Evolutionary conservation across 2,797 vertebrate genomes (phyloP), one percentile per base, ranked within the genome.

Genomic region (Threskiornis aethiopicus): DNA sequence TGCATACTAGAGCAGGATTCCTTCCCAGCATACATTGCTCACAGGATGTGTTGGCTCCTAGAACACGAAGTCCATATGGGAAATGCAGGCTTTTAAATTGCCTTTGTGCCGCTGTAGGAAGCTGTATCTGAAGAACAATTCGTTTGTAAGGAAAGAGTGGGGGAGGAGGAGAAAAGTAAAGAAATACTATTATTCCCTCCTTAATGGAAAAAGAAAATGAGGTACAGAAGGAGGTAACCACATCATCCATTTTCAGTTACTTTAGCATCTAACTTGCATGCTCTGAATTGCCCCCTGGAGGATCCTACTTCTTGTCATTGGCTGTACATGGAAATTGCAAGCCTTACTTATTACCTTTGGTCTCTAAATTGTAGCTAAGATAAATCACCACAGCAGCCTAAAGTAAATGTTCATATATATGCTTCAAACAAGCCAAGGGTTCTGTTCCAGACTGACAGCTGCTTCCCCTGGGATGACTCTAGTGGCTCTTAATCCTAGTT

Each of bases 171-270:
- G 41, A 83, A 72, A 91, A 70, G 44, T 51, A 52, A 80, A 93
- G 2, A 89, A 94, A 84, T 76, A 44, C 39, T 91, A 69, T 81
- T 90, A 37, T 44, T 81, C 4, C 8, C 3, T 37, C 33, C 24
- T 81, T 86, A 92, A 95, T 52, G 61, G 42, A 41, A 62, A 75
- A 81, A 84, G 49, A 84, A 95, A 96, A 94, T 62, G 65, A 96
- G 80, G 29, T 91, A 69, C 29, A 66, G 84, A 76, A 83, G 57
- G 61, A 90, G 82, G 69, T 41, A 92, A 87, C 66, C 19, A 70
- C 42, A 82, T 62, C 66, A 94, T 94, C 85, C 61, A 84, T 93
- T 96, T 93, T 84, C 85, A 94, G 79, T 69, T 91, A 66, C 89
- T 95, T 90, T 61, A 84, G 58, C 39, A 58, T 73, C 79, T 85